Evolutionary conservation across 2,888 invertebrate species (phyloP), one percentile per base, ranked within the genome.

Genomic region (Sympetrum striolatum): DNA sequence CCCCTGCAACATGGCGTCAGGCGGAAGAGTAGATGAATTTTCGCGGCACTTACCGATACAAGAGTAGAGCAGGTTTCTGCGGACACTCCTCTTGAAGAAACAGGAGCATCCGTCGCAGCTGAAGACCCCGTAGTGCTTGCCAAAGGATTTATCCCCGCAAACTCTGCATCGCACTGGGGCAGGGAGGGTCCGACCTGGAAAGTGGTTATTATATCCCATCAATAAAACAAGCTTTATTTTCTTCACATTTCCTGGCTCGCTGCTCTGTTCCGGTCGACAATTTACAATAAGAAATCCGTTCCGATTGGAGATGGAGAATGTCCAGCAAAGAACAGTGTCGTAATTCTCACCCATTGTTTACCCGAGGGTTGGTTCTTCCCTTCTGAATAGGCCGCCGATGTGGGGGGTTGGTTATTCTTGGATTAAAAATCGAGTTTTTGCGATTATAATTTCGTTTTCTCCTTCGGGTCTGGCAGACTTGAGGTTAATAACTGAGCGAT

Each of bases 81-180:
- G 95, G 81, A 98, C 96, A 92, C 97, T 97, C 92, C 98, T 95
- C 93, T 98, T 98, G 94, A 98, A 98, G 94, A 98, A 98, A 92
- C 98, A 98, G 90, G 97, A 97, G 93, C 98, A 98, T 0, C 98
- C 98, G 93, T 98, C 98, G 93, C 98, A 98, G 92, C 97, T 97
- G 93, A 96, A 96, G 22, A 97, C 96, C 0, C 98, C 97, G 92
- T 97, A 98, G 93, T 98, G 97, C 93, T 97, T 97, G 1, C 98
- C 98, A 92, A 96, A 97, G 37, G 97, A 97, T 92, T 96, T 96
- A 94, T 97, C 97, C 0, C 97, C 97, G 92, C 98, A 98, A 53
- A 98, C 97, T 93, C 96, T 95, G 92, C 98, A 98, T 0, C 95
- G 93, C 8, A 96, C 96, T 5, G 96, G 96, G 39, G 95, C 95